A percentile compares a stretch with the other conserved stretches of the same genome.
These are phyloP conservation scores for Dyspetes luteomarginatus DNA, from an alignment of 2,888 invertebrate genomes.

Conservation along the genomic window DNA sequence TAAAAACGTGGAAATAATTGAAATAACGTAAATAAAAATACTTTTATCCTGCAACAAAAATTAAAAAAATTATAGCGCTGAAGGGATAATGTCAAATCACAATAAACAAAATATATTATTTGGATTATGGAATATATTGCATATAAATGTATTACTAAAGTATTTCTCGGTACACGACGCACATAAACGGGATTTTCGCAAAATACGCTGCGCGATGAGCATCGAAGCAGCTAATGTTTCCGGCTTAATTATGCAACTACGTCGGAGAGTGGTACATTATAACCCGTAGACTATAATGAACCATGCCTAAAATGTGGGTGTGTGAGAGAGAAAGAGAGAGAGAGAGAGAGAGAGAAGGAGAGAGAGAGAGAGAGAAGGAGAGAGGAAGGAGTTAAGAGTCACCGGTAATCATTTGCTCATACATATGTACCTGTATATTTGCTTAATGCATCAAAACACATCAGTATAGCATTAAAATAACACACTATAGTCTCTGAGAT, in stretches of 20 bases:
- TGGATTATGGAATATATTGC: not conserved
- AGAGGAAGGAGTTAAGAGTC: too few species aligned
- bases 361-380: conserved; percentile 9
- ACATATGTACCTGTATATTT: too few species aligned
- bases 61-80: too few species aligned
- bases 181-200: conserved; percentile 9
- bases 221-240: conserved; percentile 50
- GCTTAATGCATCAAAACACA: too few species aligned
- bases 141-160: not conserved
- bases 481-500: too few species aligned
- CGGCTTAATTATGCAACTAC: conserved; percentile 48
- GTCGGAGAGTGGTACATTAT: conserved; percentile 33
- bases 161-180: not conserved
- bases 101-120: too few species aligned
- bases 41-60: too few species aligned
- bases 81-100: too few species aligned
- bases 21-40: too few species aligned
- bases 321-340: conserved; percentile 3
- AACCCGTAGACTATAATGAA: not conserved
- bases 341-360: not conserved
- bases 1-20: too few species aligned
- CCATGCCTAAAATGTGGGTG: not conserved
- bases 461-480: too few species aligned
- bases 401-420: too few species aligned
- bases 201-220: not conserved